Conservation (phyloP, 2,797 vertebrate species). For the Momotus momota region DNA sequence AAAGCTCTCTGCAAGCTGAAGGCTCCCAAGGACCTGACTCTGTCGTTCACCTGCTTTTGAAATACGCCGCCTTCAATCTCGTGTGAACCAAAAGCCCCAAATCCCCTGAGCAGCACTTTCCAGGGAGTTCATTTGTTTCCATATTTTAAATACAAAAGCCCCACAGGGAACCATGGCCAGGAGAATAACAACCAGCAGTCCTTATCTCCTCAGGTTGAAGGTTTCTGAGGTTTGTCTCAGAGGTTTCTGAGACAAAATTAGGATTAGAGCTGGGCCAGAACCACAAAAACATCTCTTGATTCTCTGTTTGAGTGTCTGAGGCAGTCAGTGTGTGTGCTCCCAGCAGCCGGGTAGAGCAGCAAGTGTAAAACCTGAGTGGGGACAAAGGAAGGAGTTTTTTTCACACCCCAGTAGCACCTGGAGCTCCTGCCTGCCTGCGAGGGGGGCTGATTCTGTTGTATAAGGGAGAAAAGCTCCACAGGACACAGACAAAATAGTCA, state of each 20-base stretch:
- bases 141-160: not conserved
- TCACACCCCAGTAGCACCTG: not conserved
- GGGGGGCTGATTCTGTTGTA: not conserved
- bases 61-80: fast-evolving
- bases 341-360: not conserved
- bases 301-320: not conserved
- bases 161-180: not conserved
- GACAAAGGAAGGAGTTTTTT: not conserved
- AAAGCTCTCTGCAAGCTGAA: not conserved
- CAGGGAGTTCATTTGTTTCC: not conserved
- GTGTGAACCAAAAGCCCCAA: not conserved
- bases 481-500: not conserved
- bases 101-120: not conserved
- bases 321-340: not conserved
- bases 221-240: not conserved
- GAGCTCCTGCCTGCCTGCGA: not conserved
- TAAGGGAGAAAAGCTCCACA: not conserved
- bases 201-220: not conserved
- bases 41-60: not conserved
- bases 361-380: not conserved
- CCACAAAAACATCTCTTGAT: not conserved
- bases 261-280: not conserved
- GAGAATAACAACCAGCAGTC: not conserved
- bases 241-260: not conserved
- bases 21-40: not conserved